A percentile compares a stretch with the other conserved stretches of the same genome.
Evolutionary conservation across 2,113 vertebrate species (phyloP).

Genomic region (Pteronura brasiliensis): DNA sequence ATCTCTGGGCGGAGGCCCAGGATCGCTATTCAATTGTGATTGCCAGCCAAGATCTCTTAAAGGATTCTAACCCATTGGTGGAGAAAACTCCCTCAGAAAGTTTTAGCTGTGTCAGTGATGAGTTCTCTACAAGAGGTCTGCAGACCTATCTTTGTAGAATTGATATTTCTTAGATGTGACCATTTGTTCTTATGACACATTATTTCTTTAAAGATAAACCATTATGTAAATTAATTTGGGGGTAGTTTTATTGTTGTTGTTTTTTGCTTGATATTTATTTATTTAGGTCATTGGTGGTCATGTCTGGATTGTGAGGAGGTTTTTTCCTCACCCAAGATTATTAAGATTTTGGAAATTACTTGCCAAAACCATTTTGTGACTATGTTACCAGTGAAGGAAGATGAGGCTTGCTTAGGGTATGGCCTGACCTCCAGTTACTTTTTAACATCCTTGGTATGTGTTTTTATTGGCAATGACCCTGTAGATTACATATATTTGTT

Average conservation of each 20-base stretch:
- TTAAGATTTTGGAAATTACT: background rate
- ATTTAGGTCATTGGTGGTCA: background rate
- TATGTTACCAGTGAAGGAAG: slow-evolving; percentile 1
- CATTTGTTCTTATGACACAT: background rate
- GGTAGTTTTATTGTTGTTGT: background rate
- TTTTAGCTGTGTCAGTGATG: background rate
- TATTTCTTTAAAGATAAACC: slow-evolving; percentile 16
- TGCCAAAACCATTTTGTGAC: slow-evolving; percentile 13
- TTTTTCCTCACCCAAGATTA: background rate
- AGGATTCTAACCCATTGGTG: background rate
- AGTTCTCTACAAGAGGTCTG: background rate
- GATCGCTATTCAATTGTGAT: background rate
- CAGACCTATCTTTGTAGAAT: background rate
- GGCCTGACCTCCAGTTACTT: background rate
- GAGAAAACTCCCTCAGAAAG: background rate
- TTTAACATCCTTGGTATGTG: background rate
- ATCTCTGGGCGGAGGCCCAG: background rate
- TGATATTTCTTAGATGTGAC: background rate
- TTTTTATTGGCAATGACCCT: slow-evolving; percentile 34
- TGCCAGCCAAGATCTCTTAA: background rate
- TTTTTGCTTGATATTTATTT: background rate
- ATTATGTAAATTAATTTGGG: background rate
- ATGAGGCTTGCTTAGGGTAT: background rate
- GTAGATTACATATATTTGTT: background rate
- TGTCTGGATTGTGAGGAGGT: background rate